Conservation (phyloP, 1,140 invertebrate species). For the Danaus melanippus region DNA sequence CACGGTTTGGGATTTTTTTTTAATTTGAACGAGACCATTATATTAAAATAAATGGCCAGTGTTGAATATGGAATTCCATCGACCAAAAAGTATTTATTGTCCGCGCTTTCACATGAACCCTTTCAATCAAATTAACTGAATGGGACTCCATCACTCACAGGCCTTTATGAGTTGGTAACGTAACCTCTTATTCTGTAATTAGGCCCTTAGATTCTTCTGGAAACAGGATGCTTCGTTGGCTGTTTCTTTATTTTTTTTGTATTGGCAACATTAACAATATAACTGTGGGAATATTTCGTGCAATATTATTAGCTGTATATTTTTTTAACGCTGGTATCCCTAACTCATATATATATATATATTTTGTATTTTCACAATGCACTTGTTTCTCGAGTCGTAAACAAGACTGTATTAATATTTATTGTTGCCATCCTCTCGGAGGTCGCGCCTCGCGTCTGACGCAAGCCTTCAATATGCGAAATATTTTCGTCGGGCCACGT, state of each 20-base stretch:
- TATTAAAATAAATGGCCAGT: too few species aligned
- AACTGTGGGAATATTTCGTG: background rate
- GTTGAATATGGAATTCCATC: conserved; percentile 35
- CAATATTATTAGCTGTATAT: conserved; percentile 1
- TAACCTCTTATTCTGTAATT: conserved; percentile 54
- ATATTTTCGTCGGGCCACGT: conserved; percentile 30
- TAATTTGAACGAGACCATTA: too few species aligned
- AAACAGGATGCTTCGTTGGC: conserved; percentile 30
- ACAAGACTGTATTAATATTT: conserved; percentile 10
- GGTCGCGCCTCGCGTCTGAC: conserved; percentile 32
- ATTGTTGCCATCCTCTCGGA: conserved; percentile 30
- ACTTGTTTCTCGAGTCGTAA: too few species aligned
- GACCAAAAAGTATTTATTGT: conserved; percentile 23
- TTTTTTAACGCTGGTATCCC: background rate
- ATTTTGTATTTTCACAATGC: too few species aligned
- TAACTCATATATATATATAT: too few species aligned
- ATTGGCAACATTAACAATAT: conserved; percentile 4
- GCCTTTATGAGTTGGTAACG: conserved; percentile 35
- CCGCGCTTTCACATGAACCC: conserved; percentile 41
- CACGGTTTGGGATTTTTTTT: too few species aligned
- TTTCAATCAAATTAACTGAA: conserved; percentile 53
- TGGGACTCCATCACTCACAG: conserved; percentile 51
- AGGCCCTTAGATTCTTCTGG: conserved; percentile 33
- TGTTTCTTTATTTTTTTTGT: conserved; percentile 5
- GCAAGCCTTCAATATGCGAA: conserved; percentile 28